Conservation (phyloP, 2,113 vertebrate species). For the Pyrgilauda ruficollis region DNA sequence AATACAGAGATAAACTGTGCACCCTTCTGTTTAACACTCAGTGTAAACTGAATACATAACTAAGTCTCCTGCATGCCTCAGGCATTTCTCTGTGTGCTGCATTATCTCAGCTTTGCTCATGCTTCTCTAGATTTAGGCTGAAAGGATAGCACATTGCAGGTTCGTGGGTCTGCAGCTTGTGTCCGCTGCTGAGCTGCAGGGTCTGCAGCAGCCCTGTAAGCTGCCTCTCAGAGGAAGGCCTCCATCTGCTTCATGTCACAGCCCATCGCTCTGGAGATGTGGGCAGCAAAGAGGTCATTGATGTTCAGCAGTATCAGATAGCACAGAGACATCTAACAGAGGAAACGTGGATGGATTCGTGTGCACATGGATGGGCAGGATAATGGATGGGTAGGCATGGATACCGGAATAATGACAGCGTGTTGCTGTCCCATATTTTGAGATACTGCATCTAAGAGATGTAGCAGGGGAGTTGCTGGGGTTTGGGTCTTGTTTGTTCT, state of each 20-base stretch:
- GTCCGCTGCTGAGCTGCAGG: neutral
- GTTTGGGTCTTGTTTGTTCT: neutral
- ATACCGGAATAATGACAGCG: neutral
- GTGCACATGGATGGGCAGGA: neutral
- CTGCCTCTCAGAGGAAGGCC: neutral
- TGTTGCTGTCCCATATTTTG: neutral
- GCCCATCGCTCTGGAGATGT: neutral
- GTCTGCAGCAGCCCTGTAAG: neutral
- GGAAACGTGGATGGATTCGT: fast-evolving
- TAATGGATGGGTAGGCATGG: neutral
- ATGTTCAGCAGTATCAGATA: neutral
- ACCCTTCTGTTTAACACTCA: slow-evolving; percentile 10
- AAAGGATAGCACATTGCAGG: neutral
- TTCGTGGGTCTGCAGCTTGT: neutral
- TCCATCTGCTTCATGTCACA: neutral
- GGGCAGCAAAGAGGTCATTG: neutral
- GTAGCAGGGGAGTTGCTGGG: neutral
- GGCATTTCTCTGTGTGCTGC: neutral
- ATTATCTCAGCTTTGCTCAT: neutral
- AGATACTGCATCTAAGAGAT: neutral
- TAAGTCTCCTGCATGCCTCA: neutral
- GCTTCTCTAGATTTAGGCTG: neutral
- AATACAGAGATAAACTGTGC: neutral
- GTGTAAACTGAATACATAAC: neutral
- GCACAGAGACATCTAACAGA: neutral